Conservation (phyloP, 2,797 vertebrate species). For the Rhyacichthys aspro region DNA sequence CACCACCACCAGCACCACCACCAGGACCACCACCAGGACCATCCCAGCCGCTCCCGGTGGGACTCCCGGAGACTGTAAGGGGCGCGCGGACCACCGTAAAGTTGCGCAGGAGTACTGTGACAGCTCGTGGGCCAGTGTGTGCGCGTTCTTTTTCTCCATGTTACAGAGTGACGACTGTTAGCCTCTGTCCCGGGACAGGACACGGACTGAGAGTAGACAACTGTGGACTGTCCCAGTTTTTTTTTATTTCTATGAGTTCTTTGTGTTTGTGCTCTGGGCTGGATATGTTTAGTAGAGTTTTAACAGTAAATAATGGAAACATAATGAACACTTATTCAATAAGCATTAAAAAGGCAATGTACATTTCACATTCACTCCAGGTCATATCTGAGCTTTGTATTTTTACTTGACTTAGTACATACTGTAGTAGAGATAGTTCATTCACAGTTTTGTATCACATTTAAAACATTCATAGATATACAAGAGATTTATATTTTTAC, state of each 20-base stretch:
- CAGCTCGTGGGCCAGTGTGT: slow-evolving; percentile 81
- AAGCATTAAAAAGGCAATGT: too few relatives aligned
- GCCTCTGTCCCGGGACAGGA: background rate
- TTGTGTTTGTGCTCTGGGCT: background rate
- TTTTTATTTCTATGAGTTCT: background rate
- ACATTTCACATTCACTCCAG: too few relatives aligned
- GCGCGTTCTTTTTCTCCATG: slow-evolving; percentile 84
- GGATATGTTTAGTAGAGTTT: too few relatives aligned
- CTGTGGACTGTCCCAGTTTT: background rate
- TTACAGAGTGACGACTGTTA: slow-evolving; percentile 84
- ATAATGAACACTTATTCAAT: too few relatives aligned
- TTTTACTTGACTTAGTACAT: background rate
- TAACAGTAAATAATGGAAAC: too few relatives aligned
- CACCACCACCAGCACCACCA: background rate
- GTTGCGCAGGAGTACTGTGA: slow-evolving; percentile 85
- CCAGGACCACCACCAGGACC: background rate
- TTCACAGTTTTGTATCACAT: background rate
- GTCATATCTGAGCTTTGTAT: too few relatives aligned
- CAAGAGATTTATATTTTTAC: slow-evolving; percentile 16
- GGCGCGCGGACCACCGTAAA: slow-evolving; percentile 69
- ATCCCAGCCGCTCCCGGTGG: background rate
- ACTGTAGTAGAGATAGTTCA: too few relatives aligned
- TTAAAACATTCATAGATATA: slow-evolving; percentile 2
- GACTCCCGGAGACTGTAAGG: slow-evolving; percentile 59
- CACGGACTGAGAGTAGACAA: background rate